These are phyloP conservation scores for Trichosurus vulpecula DNA, from an alignment of 2,797 vertebrate genomes.

Conservation along the genomic window DNA sequence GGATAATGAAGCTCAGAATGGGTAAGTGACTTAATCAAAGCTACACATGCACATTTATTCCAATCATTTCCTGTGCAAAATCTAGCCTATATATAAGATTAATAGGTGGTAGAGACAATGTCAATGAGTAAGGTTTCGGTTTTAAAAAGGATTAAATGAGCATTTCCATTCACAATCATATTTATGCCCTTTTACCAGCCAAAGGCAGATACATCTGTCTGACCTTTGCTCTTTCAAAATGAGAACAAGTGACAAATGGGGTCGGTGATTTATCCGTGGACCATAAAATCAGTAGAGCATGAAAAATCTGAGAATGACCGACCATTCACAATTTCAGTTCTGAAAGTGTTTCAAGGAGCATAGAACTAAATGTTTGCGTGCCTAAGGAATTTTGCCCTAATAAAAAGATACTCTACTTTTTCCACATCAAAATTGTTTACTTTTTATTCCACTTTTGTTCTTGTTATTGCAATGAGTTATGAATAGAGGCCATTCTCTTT, in stretches of 20 bases:
- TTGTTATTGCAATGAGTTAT: background rate
- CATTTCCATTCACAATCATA: background rate
- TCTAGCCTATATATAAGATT: background rate
- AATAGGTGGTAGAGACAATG: background rate
- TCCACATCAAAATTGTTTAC: background rate
- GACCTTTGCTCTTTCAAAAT: background rate
- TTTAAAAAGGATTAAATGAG: background rate
- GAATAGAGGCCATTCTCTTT: background rate
- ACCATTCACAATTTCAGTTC: background rate
- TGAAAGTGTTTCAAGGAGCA: background rate
- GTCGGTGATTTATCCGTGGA: background rate
- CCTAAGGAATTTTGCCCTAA: background rate
- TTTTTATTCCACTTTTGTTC: background rate
- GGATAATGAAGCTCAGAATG: background rate
- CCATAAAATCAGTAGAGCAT: background rate
- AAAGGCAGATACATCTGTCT: background rate
- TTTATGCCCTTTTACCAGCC: background rate
- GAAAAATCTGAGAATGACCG: background rate
- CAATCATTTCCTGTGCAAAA: background rate
- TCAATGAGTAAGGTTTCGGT: background rate
- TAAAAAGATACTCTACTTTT: background rate
- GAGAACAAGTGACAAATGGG: background rate
- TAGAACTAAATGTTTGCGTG: background rate
- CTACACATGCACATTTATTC: background rate
- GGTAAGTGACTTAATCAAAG: background rate